Evolutionary conservation across 2,797 vertebrate genomes (phyloP), one percentile per base, ranked within the genome.

Genomic region (Hippopotamyrus pictus): DNA sequence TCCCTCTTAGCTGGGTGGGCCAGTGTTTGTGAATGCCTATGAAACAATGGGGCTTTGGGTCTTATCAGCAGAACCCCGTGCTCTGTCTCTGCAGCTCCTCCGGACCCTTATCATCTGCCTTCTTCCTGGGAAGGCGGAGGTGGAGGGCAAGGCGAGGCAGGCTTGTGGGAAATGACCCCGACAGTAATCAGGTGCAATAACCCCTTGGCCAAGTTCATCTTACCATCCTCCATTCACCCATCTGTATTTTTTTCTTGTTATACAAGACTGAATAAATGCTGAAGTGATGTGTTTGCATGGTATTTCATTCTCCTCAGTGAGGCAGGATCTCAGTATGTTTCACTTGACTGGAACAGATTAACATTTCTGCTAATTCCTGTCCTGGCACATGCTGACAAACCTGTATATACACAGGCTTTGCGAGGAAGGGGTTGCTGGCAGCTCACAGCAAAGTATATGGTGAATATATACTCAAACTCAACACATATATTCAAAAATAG

Each of bases 11-110:
- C 29, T 73, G 65, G 65, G 65, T 73, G 65, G 62, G 65, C 41
- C 90, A 88, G 89, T 88, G 89, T 90, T 82, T 46, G 90, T 73
- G 90, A 90, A 91, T 90, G 84, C 59, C 54, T 65, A 25, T 69
- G 88, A 93, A 92, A 96, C 94, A 95, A 95, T 95, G 88, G 90
- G 3, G 92, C 92, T 94, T 94, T 93, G 92, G 88, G 90, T 89
- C 92, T 95, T 95, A 95, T 96, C 95, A 90, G 33, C 57, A 88
- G 88, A 73, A 90, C 91, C 92, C 92, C 94, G 94, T 93, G 82
- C 91, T 86, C 89, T 91, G 94, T 93, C 93, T 95, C 93, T 94
- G 92, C 89, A 90, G 91, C 90, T 88, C 90, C 91, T 93, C 91
- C 90, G 89, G 62, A 84, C 90, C 85, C 92, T 92, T 91, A 90